Conservation (phyloP, 1,140 invertebrate species). For the Bombus confusus region DNA sequence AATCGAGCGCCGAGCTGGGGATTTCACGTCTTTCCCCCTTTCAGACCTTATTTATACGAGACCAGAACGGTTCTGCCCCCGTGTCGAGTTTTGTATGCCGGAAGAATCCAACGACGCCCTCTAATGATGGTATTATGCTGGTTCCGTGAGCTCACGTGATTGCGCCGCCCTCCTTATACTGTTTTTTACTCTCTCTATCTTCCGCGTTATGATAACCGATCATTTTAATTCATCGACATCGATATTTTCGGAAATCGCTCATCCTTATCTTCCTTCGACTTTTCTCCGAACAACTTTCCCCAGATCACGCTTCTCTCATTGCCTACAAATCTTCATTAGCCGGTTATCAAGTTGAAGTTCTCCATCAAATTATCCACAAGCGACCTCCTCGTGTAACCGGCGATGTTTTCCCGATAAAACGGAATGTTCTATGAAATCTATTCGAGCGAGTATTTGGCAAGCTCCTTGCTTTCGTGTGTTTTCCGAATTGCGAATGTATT, state of each 20-base stretch:
- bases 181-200: not conserved
- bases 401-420: too few species aligned
- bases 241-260: not conserved
- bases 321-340: too few species aligned
- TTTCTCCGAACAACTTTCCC: not conserved
- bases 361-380: too few species aligned
- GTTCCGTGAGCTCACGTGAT: conserved; percentile 55
- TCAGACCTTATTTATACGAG: conserved; percentile 43
- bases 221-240: too few species aligned
- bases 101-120: conserved; percentile 64
- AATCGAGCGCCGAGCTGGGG: conserved; percentile 50
- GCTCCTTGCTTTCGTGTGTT: too few species aligned
- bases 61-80: conserved; percentile 44
- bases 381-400: too few species aligned
- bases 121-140: conserved; percentile 72
- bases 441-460: too few species aligned
- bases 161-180: not conserved
- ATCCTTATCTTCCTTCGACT: not conserved
- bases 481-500: too few species aligned
- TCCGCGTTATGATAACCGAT: not conserved
- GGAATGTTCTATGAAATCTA: too few species aligned
- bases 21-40: conserved; percentile 40
- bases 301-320: too few species aligned
- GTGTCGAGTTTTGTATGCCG: conserved; percentile 62
- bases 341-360: too few species aligned